Evolutionary conservation across 1,140 invertebrate species (phyloP).

Genomic region (Stenopsyche tienmushanensis): DNA sequence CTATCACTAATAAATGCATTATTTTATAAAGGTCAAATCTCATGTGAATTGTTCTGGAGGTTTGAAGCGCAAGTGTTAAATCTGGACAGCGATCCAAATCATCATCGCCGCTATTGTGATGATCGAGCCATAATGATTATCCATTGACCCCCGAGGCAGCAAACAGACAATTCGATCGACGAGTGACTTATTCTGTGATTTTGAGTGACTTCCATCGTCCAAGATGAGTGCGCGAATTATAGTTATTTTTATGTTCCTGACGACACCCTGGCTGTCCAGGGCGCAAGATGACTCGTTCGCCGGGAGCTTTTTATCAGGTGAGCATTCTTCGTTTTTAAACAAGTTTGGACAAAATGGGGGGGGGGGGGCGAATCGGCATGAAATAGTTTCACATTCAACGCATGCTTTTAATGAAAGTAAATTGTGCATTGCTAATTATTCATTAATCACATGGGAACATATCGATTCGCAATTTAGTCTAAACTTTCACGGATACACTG

Average conservation of each 20-base stretch:
- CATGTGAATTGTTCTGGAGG: no score
- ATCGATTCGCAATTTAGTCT: constrained; percentile 20
- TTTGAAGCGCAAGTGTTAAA: no score
- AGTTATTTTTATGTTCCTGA: constrained; percentile 40
- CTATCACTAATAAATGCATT: no score
- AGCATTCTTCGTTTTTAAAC: no score
- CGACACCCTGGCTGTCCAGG: constrained; percentile 37
- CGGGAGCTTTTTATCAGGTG: constrained; percentile 77
- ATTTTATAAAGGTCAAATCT: no score
- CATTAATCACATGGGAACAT: constrained; percentile 1
- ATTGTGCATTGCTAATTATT: constrained; percentile 21
- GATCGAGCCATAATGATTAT: no score
- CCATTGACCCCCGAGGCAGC: no score
- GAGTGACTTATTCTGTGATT: neutral
- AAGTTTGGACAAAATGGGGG: neutral
- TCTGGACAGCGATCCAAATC: no score
- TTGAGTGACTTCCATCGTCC: neutral
- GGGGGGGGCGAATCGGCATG: neutral
- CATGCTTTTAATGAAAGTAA: constrained; percentile 25
- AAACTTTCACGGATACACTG: constrained; percentile 10
- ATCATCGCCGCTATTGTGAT: no score
- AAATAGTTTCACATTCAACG: constrained; percentile 23
- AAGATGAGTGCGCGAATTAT: constrained; percentile 29
- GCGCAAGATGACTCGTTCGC: constrained; percentile 74
- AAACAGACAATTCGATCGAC: no score